Evolutionary conservation across 2,888 invertebrate species (phyloP).

Genomic region (Acronicta aceris): DNA sequence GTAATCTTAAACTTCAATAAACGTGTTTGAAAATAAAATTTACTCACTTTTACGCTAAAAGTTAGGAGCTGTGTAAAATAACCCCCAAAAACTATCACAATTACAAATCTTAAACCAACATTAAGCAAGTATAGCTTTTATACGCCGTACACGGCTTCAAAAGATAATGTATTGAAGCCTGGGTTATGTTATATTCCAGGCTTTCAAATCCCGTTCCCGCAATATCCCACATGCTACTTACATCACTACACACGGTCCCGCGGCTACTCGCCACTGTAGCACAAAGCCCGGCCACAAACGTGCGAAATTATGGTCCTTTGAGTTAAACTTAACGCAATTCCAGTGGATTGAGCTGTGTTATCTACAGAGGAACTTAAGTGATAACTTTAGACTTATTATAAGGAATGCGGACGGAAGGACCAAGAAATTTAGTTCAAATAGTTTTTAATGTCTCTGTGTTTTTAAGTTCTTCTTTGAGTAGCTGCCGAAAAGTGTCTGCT

Average conservation of each 20-base stretch:
- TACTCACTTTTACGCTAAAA: not conserved
- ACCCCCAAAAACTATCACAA: not conserved
- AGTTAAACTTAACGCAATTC: constrained; percentile 54
- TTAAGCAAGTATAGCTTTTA: not conserved
- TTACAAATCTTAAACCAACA: not conserved
- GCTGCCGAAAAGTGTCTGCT: not conserved
- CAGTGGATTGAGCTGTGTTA: constrained; percentile 36
- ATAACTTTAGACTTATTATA: constrained; percentile 31
- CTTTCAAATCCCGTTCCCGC: constrained; percentile 30
- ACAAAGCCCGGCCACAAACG: constrained; percentile 47
- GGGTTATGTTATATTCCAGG: constrained; percentile 15
- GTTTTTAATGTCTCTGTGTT: no score
- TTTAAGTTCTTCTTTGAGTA: not conserved
- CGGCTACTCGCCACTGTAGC: constrained; percentile 29
- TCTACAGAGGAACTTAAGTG: constrained; percentile 37
- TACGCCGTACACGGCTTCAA: constrained; percentile 20
- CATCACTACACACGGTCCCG: constrained; percentile 33
- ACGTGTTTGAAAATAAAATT: no score
- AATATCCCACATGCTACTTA: constrained; percentile 17
- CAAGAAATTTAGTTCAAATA: constrained; percentile 7
- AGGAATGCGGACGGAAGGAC: constrained; percentile 37
- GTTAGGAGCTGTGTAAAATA: not conserved
- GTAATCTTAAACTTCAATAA: no score
- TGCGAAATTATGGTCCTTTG: constrained; percentile 54
- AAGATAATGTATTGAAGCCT: constrained; percentile 9